phyloP scores from a whole-genome alignment of 2,797 vertebrate species.

The Myotis vivesi region DNA sequence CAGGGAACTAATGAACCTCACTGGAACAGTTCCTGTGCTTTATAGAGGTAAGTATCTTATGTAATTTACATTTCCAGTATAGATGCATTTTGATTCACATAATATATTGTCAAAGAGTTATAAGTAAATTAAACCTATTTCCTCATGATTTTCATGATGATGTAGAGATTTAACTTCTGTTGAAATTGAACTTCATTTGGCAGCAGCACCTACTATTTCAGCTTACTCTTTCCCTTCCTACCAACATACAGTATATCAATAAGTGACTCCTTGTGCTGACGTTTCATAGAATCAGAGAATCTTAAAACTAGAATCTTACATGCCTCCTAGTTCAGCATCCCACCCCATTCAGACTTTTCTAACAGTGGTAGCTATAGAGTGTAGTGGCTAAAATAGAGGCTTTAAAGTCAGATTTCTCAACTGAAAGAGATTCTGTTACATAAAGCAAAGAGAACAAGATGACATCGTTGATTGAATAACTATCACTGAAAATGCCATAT shows the following conservation, averaged over 20 bases:
- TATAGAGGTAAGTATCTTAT: constrained; percentile 90
- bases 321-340: neutral
- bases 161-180: neutral
- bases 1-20: constrained; percentile 95
- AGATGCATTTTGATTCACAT: neutral
- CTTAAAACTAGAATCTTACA: neutral
- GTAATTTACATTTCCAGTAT: neutral
- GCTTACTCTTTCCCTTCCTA: neutral
- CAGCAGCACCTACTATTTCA: neutral
- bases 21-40: constrained; percentile 96
- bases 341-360: neutral
- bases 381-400: neutral
- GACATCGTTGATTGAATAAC: constrained; percentile 1
- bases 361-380: neutral
- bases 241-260: neutral
- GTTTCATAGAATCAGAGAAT: neutral
- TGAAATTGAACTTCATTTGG: constrained; percentile 29
- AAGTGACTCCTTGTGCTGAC: neutral
- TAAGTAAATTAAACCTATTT: constrained; percentile 1
- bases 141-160: neutral
- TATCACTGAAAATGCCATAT: neutral
- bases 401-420: neutral
- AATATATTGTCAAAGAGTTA: constrained; percentile 24
- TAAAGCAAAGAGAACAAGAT: neutral
- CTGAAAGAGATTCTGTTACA: neutral